Evolutionary conservation across 2,888 invertebrate species (phyloP).

Genomic region (Dasypolia templi): DNA sequence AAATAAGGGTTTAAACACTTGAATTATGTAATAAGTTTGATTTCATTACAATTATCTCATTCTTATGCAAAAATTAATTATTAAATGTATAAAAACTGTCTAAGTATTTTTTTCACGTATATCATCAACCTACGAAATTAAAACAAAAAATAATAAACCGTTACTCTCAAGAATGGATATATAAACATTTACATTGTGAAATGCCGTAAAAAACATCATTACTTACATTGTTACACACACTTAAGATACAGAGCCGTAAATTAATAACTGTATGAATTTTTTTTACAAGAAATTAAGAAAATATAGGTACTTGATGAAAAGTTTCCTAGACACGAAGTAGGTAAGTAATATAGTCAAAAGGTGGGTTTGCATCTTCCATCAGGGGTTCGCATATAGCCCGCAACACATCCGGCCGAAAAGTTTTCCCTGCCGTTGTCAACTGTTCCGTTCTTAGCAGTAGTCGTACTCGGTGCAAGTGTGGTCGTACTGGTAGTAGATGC

Average conservation of each 20-base stretch:
- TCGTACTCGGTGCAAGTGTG: conserved; percentile 19
- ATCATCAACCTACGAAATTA: background rate
- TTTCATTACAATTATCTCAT: conserved; percentile 10
- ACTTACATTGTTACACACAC: conserved; percentile 13
- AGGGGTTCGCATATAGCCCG: conserved; percentile 78
- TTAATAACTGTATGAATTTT: background rate
- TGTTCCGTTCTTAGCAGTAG: conserved; percentile 15
- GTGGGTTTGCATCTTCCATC: conserved; percentile 83
- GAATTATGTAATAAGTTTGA: conserved; percentile 1
- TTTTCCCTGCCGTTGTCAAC: conserved; percentile 74
- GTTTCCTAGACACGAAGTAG: conserved; percentile 16
- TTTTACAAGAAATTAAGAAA: conserved; percentile 3
- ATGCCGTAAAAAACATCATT: conserved; percentile 4
- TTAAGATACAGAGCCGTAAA: background rate
- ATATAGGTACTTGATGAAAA: background rate
- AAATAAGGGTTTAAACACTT: conserved; percentile 11
- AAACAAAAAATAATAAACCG: conserved; percentile 4
- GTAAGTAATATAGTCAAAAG: conserved; percentile 55
- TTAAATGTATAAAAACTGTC: conserved; percentile 24
- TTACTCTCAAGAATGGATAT: background rate
- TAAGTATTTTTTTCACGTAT: conserved; percentile 11
- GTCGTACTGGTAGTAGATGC: conserved; percentile 11
- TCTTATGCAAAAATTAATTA: background rate
- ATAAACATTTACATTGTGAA: background rate
- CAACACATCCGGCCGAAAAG: conserved; percentile 76